phyloP scores from a whole-genome alignment of 1,140 invertebrate species.

The Leguminivora glycinivorella region DNA sequence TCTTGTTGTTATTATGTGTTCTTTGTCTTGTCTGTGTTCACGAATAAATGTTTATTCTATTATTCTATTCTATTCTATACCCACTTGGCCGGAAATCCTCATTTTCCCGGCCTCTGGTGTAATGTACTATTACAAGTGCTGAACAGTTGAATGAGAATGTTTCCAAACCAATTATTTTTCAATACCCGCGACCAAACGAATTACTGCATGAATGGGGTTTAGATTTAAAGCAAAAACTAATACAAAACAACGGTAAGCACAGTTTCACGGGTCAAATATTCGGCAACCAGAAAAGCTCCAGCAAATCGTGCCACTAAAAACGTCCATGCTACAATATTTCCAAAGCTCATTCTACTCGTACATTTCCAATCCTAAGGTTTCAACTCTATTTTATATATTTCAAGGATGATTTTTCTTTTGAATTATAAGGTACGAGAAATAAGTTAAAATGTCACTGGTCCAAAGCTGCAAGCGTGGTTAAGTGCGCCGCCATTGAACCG shows the following conservation, averaged over 20 bases:
- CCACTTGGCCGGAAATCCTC: too few species aligned
- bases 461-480: neutral
- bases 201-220: neutral
- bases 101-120: too few species aligned
- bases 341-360: neutral
- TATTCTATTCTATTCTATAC: too few species aligned
- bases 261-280: conserved; percentile 6
- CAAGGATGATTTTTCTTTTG: neutral
- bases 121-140: too few species aligned
- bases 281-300: neutral
- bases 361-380: neutral
- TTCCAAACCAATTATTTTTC: neutral
- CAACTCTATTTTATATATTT: neutral
- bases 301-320: conserved; percentile 1
- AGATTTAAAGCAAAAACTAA: neutral
- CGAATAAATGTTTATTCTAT: too few species aligned
- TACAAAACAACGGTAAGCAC: neutral
- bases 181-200: neutral
- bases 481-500: conserved; percentile 2
- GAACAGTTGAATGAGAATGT: too few species aligned
- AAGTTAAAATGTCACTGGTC: conserved; percentile 1
- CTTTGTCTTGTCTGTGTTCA: too few species aligned
- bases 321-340: neutral
- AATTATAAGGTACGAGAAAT: neutral
- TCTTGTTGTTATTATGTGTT: too few species aligned